Evolutionary conservation across 1,140 invertebrate genomes (phyloP).

Genomic region (Pseudomyrmex sp.): DNA sequence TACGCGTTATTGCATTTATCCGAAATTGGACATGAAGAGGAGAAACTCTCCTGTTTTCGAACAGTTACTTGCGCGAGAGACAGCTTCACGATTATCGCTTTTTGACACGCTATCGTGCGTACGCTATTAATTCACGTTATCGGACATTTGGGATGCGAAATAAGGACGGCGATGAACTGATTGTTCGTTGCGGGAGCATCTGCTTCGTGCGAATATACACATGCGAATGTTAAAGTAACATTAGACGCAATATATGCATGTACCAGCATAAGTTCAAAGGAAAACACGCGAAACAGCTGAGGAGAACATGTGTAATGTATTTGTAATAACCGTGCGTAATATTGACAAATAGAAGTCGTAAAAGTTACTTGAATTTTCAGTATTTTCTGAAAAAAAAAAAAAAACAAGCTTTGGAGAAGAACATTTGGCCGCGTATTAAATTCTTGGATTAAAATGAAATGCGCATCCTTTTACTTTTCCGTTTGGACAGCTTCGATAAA

Average conservation of each 20-base stretch:
- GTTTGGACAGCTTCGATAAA: constrained; percentile 57
- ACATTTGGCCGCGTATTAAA: background rate
- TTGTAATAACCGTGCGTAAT: background rate
- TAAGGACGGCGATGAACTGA: background rate
- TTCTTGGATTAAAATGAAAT: constrained; percentile 65
- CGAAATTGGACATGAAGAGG: constrained; percentile 15
- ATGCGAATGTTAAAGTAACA: background rate
- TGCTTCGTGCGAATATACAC: background rate
- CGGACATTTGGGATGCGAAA: background rate
- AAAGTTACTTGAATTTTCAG: background rate
- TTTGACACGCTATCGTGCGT: constrained; percentile 70
- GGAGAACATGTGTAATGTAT: background rate
- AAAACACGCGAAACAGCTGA: constrained; percentile 29
- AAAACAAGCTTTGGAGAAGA: too few relatives aligned
- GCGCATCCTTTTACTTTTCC: constrained; percentile 19
- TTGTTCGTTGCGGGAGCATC: background rate
- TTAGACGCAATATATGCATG: background rate
- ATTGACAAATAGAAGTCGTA: background rate
- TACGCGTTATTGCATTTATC: constrained; percentile 25
- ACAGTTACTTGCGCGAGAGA: background rate
- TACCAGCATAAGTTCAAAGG: constrained; percentile 35
- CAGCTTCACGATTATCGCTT: constrained; percentile 69
- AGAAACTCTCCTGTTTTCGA: background rate
- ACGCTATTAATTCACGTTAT: background rate
- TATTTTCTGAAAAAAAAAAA: too few relatives aligned